phyloP scores from a whole-genome alignment of 2,113 vertebrate genomes.

The Tinamus guttatus region DNA sequence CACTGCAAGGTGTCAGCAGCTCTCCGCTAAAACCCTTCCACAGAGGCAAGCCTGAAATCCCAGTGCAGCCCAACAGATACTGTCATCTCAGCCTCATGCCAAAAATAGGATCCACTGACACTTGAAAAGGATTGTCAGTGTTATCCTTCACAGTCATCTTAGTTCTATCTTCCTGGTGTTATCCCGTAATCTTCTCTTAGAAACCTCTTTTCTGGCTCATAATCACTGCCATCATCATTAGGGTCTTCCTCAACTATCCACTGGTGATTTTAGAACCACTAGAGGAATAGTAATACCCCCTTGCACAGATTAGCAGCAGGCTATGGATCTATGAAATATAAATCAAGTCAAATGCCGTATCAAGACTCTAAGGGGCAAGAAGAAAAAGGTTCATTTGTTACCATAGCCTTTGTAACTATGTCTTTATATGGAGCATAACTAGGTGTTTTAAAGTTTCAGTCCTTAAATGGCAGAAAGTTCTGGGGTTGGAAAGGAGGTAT shows the following conservation, averaged over 20 bases:
- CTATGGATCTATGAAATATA: neutral
- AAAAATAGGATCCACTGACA: neutral
- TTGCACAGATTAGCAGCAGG: neutral
- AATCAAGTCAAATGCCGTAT: neutral
- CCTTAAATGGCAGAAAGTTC: neutral
- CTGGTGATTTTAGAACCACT: neutral
- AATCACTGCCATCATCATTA: neutral
- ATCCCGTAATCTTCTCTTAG: neutral
- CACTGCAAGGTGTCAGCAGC: neutral
- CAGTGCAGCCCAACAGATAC: neutral
- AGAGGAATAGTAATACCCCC: neutral
- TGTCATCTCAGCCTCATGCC: neutral
- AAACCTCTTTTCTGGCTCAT: neutral
- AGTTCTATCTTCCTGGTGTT: neutral
- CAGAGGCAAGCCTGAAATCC: neutral
- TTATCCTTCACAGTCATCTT: neutral
- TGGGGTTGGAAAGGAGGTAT: neutral
- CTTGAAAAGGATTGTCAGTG: neutral
- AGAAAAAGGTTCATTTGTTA: neutral
- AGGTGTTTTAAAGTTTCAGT: neutral
- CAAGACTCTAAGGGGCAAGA: neutral
- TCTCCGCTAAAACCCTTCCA: neutral
- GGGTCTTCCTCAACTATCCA: neutral
- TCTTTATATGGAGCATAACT: neutral
- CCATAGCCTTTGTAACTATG: neutral